These are phyloP conservation scores for Lottia gigantea DNA, from an alignment of 2,888 invertebrate species.

Conservation along the genomic window DNA sequence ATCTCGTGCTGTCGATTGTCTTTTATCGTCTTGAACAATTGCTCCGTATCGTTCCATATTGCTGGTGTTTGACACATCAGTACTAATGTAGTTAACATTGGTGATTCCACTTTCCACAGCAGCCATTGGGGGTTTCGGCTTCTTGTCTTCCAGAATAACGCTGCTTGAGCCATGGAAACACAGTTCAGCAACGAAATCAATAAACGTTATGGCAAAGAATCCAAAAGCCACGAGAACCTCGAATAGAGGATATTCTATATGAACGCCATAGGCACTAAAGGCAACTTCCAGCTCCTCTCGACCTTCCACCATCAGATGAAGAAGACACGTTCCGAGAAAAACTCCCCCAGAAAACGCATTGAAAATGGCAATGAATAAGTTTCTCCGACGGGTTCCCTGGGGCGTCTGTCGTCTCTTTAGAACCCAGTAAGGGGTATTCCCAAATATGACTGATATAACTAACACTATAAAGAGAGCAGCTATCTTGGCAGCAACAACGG, in stretches of 20 bases:
- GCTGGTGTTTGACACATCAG: not conserved
- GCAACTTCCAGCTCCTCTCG: slow-evolving; percentile 44
- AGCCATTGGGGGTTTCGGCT: not conserved
- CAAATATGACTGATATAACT: slow-evolving; percentile 12
- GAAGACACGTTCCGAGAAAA: slow-evolving; percentile 63
- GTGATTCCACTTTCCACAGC: not conserved
- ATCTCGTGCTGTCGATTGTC: not conserved
- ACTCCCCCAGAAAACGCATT: slow-evolving; percentile 63
- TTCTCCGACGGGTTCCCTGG: not conserved
- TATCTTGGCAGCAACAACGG: not conserved
- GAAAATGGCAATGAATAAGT: slow-evolving; percentile 20
- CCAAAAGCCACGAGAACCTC: slow-evolving; percentile 58
- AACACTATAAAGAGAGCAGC: slow-evolving; percentile 6
- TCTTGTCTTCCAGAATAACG: slow-evolving; percentile 8
- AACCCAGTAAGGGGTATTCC: slow-evolving; percentile 11
- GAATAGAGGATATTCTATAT: slow-evolving; percentile 55
- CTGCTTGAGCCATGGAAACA: not conserved
- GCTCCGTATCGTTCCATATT: not conserved
- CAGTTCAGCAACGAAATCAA: slow-evolving; percentile 38
- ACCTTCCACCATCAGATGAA: slow-evolving; percentile 61
- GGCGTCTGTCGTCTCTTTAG: not conserved
- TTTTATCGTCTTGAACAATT: not conserved
- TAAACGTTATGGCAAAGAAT: slow-evolving; percentile 58
- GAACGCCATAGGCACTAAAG: not conserved
- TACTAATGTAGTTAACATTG: not conserved